phyloP scores from a whole-genome alignment of 1,140 invertebrate genomes.

The Dreissena polymorpha region DNA sequence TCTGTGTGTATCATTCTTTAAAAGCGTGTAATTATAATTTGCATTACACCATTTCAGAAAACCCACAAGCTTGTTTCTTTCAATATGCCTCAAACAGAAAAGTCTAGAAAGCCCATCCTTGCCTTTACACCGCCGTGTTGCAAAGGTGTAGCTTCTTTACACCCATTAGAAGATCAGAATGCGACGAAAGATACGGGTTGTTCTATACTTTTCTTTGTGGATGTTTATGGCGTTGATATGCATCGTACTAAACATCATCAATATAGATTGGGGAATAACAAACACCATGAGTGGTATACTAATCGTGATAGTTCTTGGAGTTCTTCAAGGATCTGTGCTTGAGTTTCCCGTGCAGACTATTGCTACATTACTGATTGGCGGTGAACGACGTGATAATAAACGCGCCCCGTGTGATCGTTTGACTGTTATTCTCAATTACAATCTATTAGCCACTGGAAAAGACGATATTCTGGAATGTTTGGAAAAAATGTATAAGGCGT shows the following conservation, averaged over 20 bases:
- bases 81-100: too few relatives aligned
- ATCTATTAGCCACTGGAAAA: constrained; percentile 60
- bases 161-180: background rate
- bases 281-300: constrained; percentile 56
- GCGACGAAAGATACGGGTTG: constrained; percentile 43
- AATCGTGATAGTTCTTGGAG: constrained; percentile 59
- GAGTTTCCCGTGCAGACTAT: constrained; percentile 65
- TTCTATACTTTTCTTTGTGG: constrained; percentile 62
- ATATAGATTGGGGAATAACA: constrained; percentile 61
- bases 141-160: too few relatives aligned
- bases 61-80: too few relatives aligned
- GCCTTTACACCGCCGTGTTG: too few relatives aligned
- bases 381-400: constrained; percentile 54
- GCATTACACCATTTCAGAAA: too few relatives aligned
- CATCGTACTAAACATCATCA: constrained; percentile 60
- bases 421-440: constrained; percentile 63
- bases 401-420: constrained; percentile 44
- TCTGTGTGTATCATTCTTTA: too few relatives aligned
- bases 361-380: constrained; percentile 60
- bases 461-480: constrained; percentile 64
- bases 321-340: constrained; percentile 63
- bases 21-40: too few relatives aligned
- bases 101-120: too few relatives aligned
- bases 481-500: constrained; percentile 61
- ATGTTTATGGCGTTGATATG: constrained; percentile 48